Conservation (phyloP, 1,140 invertebrate species). For the Aphelinus atriplicis region DNA sequence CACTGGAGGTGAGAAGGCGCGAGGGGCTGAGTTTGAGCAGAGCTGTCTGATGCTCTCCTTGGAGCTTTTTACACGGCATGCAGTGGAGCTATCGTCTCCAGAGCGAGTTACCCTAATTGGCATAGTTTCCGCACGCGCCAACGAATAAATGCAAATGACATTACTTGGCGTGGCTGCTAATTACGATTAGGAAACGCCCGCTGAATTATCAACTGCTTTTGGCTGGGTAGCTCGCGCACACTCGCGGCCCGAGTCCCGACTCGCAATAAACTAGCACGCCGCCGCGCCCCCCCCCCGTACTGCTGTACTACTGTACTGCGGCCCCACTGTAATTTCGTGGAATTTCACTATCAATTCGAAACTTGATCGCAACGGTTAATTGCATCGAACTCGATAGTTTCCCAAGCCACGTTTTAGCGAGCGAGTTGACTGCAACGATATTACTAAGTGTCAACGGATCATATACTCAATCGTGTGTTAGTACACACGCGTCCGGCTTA, state of each 20-base stretch:
- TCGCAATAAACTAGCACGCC: too few species aligned
- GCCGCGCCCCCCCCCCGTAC: not conserved
- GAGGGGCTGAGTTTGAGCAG: too few species aligned
- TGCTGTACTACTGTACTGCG: not conserved
- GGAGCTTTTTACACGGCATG: slow-evolving; percentile 11
- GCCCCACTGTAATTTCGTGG: slow-evolving; percentile 15
- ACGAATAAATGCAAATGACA: slow-evolving; percentile 32
- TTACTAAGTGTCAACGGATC: not conserved
- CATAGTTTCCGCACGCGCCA: slow-evolving; percentile 26
- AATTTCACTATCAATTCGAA: slow-evolving; percentile 20
- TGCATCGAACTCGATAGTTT: slow-evolving; percentile 15
- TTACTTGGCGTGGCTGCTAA: slow-evolving; percentile 29
- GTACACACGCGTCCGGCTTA: not conserved
- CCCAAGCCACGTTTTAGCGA: not conserved
- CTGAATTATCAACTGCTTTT: slow-evolving; percentile 32
- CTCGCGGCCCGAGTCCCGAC: too few species aligned
- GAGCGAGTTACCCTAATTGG: slow-evolving; percentile 28
- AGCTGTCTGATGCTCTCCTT: too few species aligned
- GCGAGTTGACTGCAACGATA: too few species aligned
- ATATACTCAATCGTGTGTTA: not conserved
- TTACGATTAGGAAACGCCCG: slow-evolving; percentile 28
- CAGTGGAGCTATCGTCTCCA: not conserved
- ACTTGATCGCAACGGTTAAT: slow-evolving; percentile 17
- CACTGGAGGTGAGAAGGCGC: too few species aligned
- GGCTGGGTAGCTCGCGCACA: slow-evolving; percentile 4